These are phyloP conservation scores for Drosophila elegans DNA, from an alignment of 1,140 invertebrate species.

Conservation along the genomic window DNA sequence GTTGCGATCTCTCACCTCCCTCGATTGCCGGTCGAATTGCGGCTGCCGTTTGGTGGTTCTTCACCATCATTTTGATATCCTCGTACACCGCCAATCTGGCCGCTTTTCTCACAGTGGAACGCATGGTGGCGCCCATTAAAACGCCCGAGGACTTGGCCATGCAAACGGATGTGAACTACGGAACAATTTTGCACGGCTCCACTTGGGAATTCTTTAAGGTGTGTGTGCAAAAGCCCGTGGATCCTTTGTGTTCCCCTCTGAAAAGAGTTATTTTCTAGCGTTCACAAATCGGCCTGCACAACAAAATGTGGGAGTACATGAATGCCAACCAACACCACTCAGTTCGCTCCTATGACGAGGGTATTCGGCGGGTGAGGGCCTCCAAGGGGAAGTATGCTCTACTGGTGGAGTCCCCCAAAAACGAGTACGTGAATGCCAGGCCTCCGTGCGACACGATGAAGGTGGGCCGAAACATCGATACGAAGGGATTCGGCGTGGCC, in stretches of 20 bases:
- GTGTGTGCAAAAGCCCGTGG: constrained; percentile 51
- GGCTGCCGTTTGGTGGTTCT: constrained; percentile 99
- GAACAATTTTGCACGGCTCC: constrained; percentile 93
- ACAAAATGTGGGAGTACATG: constrained; percentile 99
- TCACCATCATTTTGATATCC: constrained; percentile 98
- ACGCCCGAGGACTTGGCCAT: constrained; percentile 97
- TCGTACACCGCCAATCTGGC: constrained; percentile 99
- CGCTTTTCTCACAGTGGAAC: constrained; percentile 97
- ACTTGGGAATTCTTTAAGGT: constrained; percentile 97
- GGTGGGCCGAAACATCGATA: constrained; percentile 95
- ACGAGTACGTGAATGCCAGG: constrained; percentile 96
- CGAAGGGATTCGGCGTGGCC: constrained; percentile 97
- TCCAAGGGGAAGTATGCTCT: constrained; percentile 97
- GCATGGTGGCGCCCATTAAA: constrained; percentile 97
- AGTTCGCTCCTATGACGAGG: constrained; percentile 92
- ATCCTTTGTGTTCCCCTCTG: neutral
- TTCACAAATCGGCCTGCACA: constrained; percentile 95
- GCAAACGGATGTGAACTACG: constrained; percentile 98
- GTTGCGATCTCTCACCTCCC: constrained; percentile 97
- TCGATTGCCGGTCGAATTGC: constrained; percentile 94
- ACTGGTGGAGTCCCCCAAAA: constrained; percentile 96
- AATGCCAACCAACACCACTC: constrained; percentile 92
- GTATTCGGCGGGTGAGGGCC: constrained; percentile 91
- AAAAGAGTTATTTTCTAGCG: constrained; percentile 87
- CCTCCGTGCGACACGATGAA: constrained; percentile 98